A percentile compares a stretch with the other conserved stretches of the same genome.
phyloP scores from a whole-genome alignment of 2,113 vertebrate genomes.

The Nerophis ophidion region DNA sequence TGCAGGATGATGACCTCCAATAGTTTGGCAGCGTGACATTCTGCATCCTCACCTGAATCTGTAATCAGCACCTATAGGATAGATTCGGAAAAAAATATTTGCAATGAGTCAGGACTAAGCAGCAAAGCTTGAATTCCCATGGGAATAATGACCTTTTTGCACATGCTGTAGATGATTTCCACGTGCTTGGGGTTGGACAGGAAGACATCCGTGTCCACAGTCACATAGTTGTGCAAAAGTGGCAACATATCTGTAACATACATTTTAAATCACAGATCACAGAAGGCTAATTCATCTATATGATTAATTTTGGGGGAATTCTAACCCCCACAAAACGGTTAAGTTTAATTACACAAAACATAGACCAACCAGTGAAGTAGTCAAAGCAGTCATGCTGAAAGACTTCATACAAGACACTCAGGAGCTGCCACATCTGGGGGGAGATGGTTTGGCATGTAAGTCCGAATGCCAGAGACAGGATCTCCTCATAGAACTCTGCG shows the following conservation, averaged over 20 bases:
- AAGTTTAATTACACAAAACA: too few relatives aligned
- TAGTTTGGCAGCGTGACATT: constrained; percentile 94
- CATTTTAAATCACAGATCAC: too few relatives aligned
- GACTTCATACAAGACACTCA: constrained; percentile 86
- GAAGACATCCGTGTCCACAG: constrained; percentile 89
- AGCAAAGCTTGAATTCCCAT: neutral
- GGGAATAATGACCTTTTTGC: constrained; percentile 84
- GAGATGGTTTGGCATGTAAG: constrained; percentile 92
- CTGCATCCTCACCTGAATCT: constrained; percentile 89
- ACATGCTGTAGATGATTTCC: constrained; percentile 96
- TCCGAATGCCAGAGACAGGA: constrained; percentile 89
- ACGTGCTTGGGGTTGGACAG: constrained; percentile 89
- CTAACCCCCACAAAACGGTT: too few relatives aligned
- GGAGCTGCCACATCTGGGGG: constrained; percentile 95
- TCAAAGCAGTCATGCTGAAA: constrained; percentile 95
- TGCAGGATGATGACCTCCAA: constrained; percentile 95
- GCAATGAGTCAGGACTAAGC: neutral
- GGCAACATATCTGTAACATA: constrained; percentile 93
- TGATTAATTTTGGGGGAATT: too few relatives aligned
- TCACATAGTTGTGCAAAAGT: constrained; percentile 97
- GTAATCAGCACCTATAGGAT: constrained; percentile 80
- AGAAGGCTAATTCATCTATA: too few relatives aligned
- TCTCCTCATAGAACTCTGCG: constrained; percentile 98
- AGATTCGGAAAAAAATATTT: constrained; percentile 5
- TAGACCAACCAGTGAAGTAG: constrained; percentile 86